Evolutionary conservation across 2,797 vertebrate genomes (phyloP).

Genomic region (Erethizon dorsatum): DNA sequence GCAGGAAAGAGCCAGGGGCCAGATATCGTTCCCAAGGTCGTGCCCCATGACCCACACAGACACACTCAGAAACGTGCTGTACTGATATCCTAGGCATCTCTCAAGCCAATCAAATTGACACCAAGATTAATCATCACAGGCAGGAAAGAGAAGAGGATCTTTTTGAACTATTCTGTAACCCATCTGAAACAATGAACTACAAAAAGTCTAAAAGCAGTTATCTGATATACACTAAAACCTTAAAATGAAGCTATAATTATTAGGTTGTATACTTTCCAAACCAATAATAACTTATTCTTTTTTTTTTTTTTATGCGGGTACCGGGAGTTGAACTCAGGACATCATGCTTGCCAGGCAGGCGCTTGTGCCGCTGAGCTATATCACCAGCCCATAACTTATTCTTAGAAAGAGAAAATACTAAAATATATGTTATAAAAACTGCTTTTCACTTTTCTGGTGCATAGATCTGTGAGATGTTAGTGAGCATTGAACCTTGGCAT

Average conservation of each 20-base stretch:
- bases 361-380: no score
- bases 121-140: not conserved
- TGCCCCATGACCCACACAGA: no score
- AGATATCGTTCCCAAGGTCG: not conserved
- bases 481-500: slow-evolving; percentile 18
- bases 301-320: no score
- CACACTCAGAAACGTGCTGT: not conserved
- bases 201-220: not conserved
- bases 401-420: slow-evolving; percentile 51
- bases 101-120: not conserved
- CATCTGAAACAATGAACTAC: not conserved
- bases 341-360: no score
- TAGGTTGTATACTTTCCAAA: not conserved
- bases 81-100: not conserved
- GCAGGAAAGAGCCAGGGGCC: not conserved
- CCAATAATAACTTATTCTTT: not conserved
- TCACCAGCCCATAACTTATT: not conserved
- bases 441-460: slow-evolving; percentile 17
- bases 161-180: not conserved
- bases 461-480: not conserved
- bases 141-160: not conserved
- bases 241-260: not conserved
- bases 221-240: not conserved
- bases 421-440: slow-evolving; percentile 30
- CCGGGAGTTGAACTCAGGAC: no score